Evolutionary conservation across 2,888 invertebrate species (phyloP), one percentile per base, ranked within the genome.

Genomic region (Lycocerus yunnanus): DNA sequence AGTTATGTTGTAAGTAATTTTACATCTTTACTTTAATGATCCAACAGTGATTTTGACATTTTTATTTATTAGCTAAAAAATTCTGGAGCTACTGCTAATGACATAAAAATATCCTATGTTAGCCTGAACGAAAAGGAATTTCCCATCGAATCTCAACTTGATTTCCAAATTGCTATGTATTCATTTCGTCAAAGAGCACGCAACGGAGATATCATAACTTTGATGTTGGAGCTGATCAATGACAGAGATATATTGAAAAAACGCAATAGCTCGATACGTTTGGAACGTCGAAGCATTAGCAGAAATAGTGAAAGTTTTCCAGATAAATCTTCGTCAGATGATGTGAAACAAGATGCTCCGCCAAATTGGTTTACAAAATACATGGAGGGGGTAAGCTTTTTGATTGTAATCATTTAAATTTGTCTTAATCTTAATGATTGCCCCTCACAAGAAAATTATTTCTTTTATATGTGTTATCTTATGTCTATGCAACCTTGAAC

Each of bases 161-260:
- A 88, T 77, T 88, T 88, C 72, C 85, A 87, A 74, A 85, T 87
- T 68, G 88, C 88, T 20, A 78, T 88, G 67, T 86, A 87, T 70
- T 82, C 83, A 6, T 87, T 86, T 72, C 80, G 87, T 21, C 81
- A 85, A 72, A 84, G 84, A 72, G 87, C 87, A 1, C 82, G 85
- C 27, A 82, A 83, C 74, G 85, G 85, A 3, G 85, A 86, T 71
- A 82, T 85, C 21, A 86, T 87, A 20, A 84, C 84, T 27, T 78
- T 88, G 10, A 85, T 83, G 76, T 74, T 88, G 21, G 86, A 87
- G 27, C 83, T 84, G 69, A 78, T 84, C 58, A 81, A 80, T 16
- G 76, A 80, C 43, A 24, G 63, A 68, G 73, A 72, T 15, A 73
- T 71, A 63, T 16, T 67, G 63, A 76, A 15, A 13, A 24, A 21